Conservation (phyloP, 2,797 vertebrate species). For the Potorous gilbertii region DNA sequence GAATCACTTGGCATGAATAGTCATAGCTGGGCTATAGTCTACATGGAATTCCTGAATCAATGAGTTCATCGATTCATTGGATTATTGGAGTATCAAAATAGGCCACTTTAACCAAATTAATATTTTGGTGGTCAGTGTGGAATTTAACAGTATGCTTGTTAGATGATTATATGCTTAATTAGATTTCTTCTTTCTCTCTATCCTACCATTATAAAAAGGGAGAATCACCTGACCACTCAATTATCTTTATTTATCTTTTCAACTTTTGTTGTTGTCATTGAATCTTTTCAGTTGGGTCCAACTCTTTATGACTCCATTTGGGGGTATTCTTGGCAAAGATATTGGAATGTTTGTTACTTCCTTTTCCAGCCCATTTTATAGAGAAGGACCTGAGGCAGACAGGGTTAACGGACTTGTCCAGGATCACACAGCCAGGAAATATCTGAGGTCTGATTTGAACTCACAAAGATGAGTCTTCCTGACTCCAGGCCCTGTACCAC, state of each 20-base stretch:
- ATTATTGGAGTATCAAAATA: neutral
- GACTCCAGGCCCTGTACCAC: neutral
- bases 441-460: neutral
- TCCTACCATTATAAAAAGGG: slow-evolving; percentile 25
- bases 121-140: neutral
- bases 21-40: neutral
- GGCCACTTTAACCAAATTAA: neutral
- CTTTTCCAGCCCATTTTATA: neutral
- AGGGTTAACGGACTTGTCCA: neutral
- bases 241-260: slow-evolving; percentile 5
- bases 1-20: neutral
- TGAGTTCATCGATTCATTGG: neutral
- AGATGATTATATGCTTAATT: neutral
- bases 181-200: neutral
- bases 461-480: neutral
- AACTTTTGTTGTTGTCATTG: slow-evolving; percentile 57
- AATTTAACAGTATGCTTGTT: neutral
- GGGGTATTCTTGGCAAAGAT: neutral
- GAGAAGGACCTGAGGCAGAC: neutral
- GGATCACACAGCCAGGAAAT: neutral
- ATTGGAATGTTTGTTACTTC: neutral
- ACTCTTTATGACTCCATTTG: neutral
- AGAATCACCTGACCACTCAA: slow-evolving; percentile 28
- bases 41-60: neutral
- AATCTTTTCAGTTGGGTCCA: neutral